phyloP scores from a whole-genome alignment of 2,888 invertebrate species.

The Apodemia mormo region DNA sequence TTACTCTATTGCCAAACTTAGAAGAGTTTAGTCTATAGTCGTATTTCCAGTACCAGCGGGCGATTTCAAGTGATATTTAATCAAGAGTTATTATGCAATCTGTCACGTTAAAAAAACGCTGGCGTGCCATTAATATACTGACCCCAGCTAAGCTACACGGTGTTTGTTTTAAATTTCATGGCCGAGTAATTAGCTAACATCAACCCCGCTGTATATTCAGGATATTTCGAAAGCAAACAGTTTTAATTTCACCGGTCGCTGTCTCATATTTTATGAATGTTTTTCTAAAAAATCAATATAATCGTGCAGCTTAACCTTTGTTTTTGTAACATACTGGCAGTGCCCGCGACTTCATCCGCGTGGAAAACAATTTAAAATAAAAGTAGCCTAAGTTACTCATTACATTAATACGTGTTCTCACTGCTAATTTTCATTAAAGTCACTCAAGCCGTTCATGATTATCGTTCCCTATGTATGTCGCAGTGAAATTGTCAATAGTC shows the following conservation, averaged over 20 bases:
- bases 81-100: not conserved
- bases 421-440: too few relatives aligned
- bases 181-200: slow-evolving; percentile 53
- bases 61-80: not conserved
- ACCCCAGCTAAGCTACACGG: slow-evolving; percentile 25
- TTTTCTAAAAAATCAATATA: slow-evolving; percentile 33
- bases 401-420: too few relatives aligned
- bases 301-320: slow-evolving; percentile 9
- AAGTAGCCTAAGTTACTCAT: too few relatives aligned
- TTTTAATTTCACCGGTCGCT: slow-evolving; percentile 35
- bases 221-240: slow-evolving; percentile 33
- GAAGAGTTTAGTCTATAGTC: too few relatives aligned
- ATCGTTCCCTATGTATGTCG: too few relatives aligned
- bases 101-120: not conserved
- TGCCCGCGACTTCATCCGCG: too few relatives aligned
- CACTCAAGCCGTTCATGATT: too few relatives aligned
- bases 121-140: slow-evolving; percentile 25
- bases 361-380: too few relatives aligned
- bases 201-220: slow-evolving; percentile 45
- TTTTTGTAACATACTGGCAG: too few relatives aligned
- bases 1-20: too few relatives aligned
- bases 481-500: too few relatives aligned
- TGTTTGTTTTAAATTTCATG: slow-evolving; percentile 52
- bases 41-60: too few relatives aligned
- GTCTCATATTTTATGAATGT: slow-evolving; percentile 32